A percentile compares a stretch with the other conserved stretches of the same genome.
These are phyloP conservation scores for Macrosteles quadrilineatus DNA, from an alignment of 1,140 invertebrate genomes.

Conservation along the genomic window DNA sequence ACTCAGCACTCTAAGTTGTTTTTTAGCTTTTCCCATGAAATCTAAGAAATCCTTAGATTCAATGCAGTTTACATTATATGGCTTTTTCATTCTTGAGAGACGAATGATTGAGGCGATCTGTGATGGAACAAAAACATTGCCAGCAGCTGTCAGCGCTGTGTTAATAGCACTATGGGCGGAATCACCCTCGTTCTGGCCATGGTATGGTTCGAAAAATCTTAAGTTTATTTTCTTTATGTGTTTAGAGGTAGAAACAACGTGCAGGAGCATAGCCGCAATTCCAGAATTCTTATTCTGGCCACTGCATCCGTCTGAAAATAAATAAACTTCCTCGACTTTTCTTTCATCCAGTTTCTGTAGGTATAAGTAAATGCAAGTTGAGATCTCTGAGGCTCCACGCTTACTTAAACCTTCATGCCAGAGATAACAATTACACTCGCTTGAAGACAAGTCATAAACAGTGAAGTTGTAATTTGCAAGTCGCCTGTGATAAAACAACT, in stretches of 20 bases:
- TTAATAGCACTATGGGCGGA: constrained; percentile 25
- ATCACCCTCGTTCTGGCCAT: constrained; percentile 26
- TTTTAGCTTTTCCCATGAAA: constrained; percentile 2
- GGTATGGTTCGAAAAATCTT: constrained; percentile 22
- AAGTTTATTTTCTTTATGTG: background rate
- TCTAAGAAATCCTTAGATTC: background rate
- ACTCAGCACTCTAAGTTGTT: constrained; percentile 2
- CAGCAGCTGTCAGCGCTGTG: constrained; percentile 3
- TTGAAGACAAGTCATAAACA: constrained; percentile 9
- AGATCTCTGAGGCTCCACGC: constrained; percentile 14
- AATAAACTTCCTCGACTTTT: background rate
- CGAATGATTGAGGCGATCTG: background rate
- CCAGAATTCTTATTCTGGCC: constrained; percentile 18
- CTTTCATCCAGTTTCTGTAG: background rate
- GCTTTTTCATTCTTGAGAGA: background rate
- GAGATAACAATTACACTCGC: constrained; percentile 25
- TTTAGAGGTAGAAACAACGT: constrained; percentile 1
- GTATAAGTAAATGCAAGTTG: background rate
- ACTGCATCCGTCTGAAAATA: constrained; percentile 15
- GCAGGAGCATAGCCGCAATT: constrained; percentile 18
- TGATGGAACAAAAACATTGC: constrained; percentile 17
- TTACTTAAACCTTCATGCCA: constrained; percentile 23
- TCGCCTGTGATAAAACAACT: constrained; percentile 16
- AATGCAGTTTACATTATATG: background rate
- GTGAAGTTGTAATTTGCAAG: constrained; percentile 22